These are phyloP conservation scores for Vulpes ferrilata DNA, from an alignment of 2,113 vertebrate species.

Conservation along the genomic window DNA sequence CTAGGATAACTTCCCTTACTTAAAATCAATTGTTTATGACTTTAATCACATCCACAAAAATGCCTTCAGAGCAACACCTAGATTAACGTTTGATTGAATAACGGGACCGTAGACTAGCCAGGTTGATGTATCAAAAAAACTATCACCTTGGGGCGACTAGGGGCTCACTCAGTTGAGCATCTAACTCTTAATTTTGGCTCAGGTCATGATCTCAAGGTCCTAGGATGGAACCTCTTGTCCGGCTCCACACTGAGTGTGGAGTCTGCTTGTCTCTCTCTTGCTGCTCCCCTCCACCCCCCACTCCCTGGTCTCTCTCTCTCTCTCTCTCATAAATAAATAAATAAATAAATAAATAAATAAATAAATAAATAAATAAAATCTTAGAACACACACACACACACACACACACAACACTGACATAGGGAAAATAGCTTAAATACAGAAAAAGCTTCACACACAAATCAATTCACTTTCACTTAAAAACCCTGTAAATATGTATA, in stretches of 20 bases:
- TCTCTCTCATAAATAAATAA: not conserved
- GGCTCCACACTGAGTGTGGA: not conserved
- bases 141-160: not conserved
- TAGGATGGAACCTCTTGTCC: not conserved
- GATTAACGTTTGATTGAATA: not conserved
- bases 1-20: not conserved
- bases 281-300: not conserved
- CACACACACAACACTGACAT: not conserved
- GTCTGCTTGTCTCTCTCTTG: not conserved
- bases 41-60: not conserved
- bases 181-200: not conserved
- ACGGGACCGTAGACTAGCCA: not conserved
- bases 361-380: not conserved
- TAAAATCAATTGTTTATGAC: not conserved
- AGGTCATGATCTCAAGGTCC: not conserved
- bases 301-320: not conserved
- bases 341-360: not conserved
- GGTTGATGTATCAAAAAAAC: not conserved
- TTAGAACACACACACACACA: not conserved
- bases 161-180: not conserved
- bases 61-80: not conserved
- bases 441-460: not conserved
- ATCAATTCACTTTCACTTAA: slow-evolving; percentile 1
- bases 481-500: not conserved
- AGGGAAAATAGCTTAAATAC: not conserved